Percentiles rank a stretch among this genome's conserved stretches.
These are phyloP conservation scores for Ameiurus melas DNA, from an alignment of 2,113 vertebrate genomes.

Conservation along the genomic window DNA sequence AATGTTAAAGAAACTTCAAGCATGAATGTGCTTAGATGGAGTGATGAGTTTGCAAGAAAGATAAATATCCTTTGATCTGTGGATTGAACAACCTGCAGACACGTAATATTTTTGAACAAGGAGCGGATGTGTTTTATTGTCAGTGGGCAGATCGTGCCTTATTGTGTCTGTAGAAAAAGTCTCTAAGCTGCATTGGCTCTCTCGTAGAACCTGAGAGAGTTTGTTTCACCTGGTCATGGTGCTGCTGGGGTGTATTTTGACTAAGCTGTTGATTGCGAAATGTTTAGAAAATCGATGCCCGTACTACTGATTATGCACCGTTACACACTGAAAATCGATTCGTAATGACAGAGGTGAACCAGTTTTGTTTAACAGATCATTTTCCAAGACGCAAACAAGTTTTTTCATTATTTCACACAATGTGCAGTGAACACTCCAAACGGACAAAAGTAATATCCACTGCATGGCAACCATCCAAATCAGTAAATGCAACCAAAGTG, in stretches of 20 bases:
- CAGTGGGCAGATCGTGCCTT: conserved; percentile 15
- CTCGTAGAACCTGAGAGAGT: not conserved
- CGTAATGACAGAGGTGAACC: not conserved
- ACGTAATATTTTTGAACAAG: not conserved
- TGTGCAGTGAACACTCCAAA: not conserved
- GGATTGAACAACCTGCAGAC: not conserved
- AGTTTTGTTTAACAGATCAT: not conserved
- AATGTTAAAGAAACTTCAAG: conserved; percentile 15
- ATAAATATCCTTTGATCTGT: not conserved
- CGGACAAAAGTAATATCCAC: not conserved
- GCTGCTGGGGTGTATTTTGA: not conserved
- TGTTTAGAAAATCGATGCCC: not conserved
- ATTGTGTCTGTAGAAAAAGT: not conserved
- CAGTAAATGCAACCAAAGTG: conserved; percentile 22
- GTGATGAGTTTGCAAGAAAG: not conserved
- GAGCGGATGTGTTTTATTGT: not conserved
- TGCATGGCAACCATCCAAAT: not conserved
- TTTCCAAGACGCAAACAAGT: not conserved
- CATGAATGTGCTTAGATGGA: not conserved
- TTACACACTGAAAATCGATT: conserved; percentile 9
- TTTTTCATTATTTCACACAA: not conserved
- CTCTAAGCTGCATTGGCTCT: not conserved
- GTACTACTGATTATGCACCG: conserved; percentile 26
- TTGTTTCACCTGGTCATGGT: not conserved
- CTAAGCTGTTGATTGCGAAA: not conserved